These are phyloP conservation scores for Cettia cetti DNA, from an alignment of 2,113 vertebrate genomes.

Conservation along the genomic window DNA sequence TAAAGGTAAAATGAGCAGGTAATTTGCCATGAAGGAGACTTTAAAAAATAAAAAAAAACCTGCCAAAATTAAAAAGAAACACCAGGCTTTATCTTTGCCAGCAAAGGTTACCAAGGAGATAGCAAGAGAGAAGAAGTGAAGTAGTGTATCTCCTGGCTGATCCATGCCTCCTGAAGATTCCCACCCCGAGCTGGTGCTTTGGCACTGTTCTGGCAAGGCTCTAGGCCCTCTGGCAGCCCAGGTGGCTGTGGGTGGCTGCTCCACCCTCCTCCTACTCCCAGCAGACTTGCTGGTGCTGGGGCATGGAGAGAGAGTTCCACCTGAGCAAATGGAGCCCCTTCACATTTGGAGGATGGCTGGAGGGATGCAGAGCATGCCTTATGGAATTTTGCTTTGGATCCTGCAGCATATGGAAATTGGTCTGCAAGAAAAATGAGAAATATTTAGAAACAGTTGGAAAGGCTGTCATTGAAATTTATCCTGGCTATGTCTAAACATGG, in stretches of 20 bases:
- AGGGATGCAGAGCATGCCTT: neutral
- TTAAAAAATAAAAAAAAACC: neutral
- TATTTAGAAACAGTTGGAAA: conserved; percentile 67
- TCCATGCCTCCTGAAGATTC: neutral
- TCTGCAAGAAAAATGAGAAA: conserved; percentile 43
- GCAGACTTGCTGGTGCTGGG: neutral
- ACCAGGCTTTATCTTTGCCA: neutral
- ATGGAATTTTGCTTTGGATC: neutral
- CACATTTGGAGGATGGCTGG: neutral
- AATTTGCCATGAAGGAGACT: neutral
- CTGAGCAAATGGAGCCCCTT: conserved; percentile 2
- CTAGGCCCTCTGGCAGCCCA: conserved; percentile 16
- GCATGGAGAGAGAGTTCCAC: neutral
- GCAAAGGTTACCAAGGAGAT: neutral
- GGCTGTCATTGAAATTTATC: conserved; percentile 64
- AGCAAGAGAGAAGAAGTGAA: no score
- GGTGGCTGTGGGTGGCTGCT: conserved; percentile 23
- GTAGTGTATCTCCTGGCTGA: neutral
- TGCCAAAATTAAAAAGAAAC: neutral
- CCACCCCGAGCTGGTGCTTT: neutral
- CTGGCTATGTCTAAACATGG: conserved; percentile 65
- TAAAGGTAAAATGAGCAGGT: neutral
- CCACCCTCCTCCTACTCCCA: neutral
- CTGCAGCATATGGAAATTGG: conserved; percentile 47
- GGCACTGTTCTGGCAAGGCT: neutral